These are phyloP conservation scores for Drosophila watanabei DNA, from an alignment of 1,140 invertebrate species.

Conservation along the genomic window DNA sequence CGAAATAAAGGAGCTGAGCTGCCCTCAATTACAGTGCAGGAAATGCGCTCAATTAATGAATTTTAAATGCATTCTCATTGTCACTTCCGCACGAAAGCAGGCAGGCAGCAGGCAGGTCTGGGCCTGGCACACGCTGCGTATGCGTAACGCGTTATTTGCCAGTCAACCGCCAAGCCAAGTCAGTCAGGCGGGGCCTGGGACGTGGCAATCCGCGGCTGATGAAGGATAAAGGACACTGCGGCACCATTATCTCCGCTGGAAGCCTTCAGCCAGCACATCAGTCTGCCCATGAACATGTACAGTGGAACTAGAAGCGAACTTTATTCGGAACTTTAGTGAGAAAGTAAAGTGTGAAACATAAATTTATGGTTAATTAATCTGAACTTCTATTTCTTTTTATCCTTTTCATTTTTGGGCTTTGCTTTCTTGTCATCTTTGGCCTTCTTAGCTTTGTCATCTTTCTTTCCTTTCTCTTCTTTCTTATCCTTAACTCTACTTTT, in stretches of 20 bases:
- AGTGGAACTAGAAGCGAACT: slow-evolving; percentile 16
- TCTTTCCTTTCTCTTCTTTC: background rate
- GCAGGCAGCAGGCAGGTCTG: slow-evolving; percentile 2
- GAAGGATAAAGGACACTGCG: slow-evolving; percentile 62
- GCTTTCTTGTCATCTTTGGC: slow-evolving; percentile 1
- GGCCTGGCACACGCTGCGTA: slow-evolving; percentile 55
- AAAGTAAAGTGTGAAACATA: background rate
- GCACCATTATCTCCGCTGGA: slow-evolving; percentile 56
- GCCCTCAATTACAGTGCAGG: slow-evolving; percentile 50
- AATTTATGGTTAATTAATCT: background rate
- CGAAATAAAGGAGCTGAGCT: slow-evolving; percentile 16
- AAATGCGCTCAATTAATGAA: slow-evolving; percentile 81
- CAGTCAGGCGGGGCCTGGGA: slow-evolving; percentile 6
- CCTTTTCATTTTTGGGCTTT: slow-evolving; percentile 5
- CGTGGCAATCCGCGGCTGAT: slow-evolving; percentile 45
- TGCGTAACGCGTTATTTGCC: slow-evolving; percentile 72
- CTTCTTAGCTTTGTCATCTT: background rate
- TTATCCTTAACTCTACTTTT: background rate
- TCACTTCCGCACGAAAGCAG: slow-evolving; percentile 43
- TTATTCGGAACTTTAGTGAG: background rate
- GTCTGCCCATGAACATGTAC: slow-evolving; percentile 13
- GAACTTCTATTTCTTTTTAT: slow-evolving; percentile 10
- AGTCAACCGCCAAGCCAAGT: slow-evolving; percentile 66
- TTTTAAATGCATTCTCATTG: slow-evolving; percentile 80
- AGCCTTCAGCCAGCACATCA: slow-evolving; percentile 44